phyloP scores from a whole-genome alignment of 2,797 vertebrate species.

The Peromyscus attwateri region DNA sequence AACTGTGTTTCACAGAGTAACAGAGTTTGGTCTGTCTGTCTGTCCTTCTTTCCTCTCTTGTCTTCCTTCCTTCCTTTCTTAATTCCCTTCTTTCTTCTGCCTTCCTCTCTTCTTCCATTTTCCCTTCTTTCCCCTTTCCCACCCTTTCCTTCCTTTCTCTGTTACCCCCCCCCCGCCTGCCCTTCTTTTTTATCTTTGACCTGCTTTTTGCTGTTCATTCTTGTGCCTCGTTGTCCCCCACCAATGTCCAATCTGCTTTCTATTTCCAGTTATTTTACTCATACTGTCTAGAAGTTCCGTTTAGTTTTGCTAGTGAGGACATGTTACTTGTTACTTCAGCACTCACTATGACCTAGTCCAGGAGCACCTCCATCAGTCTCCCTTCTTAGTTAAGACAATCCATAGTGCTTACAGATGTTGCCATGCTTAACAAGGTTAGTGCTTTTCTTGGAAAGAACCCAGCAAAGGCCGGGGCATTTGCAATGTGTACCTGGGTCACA shows the following conservation, averaged over 20 bases:
- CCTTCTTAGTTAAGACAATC: accelerated
- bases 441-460: background rate
- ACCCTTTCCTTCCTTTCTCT: background rate
- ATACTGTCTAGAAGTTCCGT: background rate
- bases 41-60: background rate
- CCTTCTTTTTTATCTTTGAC: background rate
- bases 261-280: slow-evolving; percentile 7
- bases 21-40: background rate
- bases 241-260: background rate
- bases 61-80: background rate
- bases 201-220: background rate
- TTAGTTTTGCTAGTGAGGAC: background rate
- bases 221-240: background rate
- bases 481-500: background rate
- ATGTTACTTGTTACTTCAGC: background rate
- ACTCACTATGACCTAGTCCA: background rate
- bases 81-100: background rate
- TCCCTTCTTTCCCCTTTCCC: background rate
- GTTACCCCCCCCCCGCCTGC: background rate
- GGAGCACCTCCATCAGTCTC: background rate
- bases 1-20: background rate
- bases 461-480: background rate
- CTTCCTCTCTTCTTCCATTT: no score
- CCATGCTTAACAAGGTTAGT: background rate
- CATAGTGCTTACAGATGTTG: background rate